A percentile compares a stretch with the other conserved stretches of the same genome.
Evolutionary conservation across 2,113 vertebrate species (phyloP).

Genomic region (Triplophysa siluroides): DNA sequence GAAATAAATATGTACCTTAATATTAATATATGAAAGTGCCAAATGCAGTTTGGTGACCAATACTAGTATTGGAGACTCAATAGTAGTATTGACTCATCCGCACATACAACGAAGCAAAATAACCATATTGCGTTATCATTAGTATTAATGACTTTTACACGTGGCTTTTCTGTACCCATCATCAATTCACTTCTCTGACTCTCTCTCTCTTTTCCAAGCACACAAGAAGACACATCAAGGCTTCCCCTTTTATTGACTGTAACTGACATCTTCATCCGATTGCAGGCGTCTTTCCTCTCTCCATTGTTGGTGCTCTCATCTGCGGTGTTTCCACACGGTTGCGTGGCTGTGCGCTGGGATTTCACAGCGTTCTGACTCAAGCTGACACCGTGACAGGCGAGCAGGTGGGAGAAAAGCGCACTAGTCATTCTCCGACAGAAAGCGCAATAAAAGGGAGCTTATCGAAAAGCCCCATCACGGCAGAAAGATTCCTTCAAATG

Average conservation of each 20-base stretch:
- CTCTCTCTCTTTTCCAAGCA: conserved; percentile 1
- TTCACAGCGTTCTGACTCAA: conserved; percentile 71
- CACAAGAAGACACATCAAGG: conserved; percentile 34
- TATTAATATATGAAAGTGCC: no score
- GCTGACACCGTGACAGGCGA: conserved; percentile 54
- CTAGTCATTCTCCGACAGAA: conserved; percentile 43
- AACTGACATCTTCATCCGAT: conserved; percentile 77
- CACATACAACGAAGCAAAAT: not conserved
- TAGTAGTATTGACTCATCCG: no score
- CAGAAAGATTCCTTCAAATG: conserved; percentile 34
- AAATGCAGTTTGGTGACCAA: no score
- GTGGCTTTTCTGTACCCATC: not conserved
- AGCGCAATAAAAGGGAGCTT: conserved; percentile 42
- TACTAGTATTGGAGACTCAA: no score
- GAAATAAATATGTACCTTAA: no score
- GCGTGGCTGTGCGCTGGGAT: conserved; percentile 74
- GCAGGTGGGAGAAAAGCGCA: conserved; percentile 52
- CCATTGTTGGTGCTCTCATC: conserved; percentile 70
- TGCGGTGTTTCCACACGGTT: conserved; percentile 77
- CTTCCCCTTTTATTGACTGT: conserved; percentile 69
- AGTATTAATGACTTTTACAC: conserved; percentile 2
- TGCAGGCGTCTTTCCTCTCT: conserved; percentile 60
- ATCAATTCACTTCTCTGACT: conserved; percentile 20
- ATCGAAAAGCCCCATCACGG: conserved; percentile 23
- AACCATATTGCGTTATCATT: not conserved